phyloP scores from a whole-genome alignment of 2,113 vertebrate species.

The Perognathus longimembris region DNA sequence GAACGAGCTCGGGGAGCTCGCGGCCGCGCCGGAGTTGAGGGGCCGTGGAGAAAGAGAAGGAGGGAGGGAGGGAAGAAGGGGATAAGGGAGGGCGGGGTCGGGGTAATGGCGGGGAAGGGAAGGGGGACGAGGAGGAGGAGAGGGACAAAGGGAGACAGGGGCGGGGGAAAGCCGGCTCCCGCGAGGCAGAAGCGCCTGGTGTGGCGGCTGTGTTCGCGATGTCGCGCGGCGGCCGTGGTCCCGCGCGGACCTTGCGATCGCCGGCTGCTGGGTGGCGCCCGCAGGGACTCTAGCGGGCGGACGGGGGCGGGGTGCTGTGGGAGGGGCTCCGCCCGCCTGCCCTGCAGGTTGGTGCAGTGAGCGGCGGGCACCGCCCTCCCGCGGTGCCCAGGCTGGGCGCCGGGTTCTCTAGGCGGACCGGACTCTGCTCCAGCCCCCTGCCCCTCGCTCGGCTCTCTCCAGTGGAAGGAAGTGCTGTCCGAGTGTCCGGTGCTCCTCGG shows the following conservation, averaged over 20 bases:
- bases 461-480: neutral
- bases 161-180: neutral
- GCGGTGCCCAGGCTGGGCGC: constrained; percentile 6
- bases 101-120: neutral
- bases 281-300: neutral
- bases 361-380: constrained; percentile 58
- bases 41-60: neutral
- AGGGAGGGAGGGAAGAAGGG: neutral
- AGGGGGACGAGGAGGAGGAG: neutral
- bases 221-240: constrained; percentile 67
- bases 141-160: neutral
- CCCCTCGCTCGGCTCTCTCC: neutral
- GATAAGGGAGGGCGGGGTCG: neutral
- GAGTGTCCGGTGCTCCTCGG: neutral
- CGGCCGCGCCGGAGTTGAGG: constrained; percentile 1
- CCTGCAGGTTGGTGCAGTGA: constrained; percentile 86
- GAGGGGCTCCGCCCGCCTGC: constrained; percentile 64
- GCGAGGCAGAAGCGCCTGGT: neutral
- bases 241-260: constrained; percentile 14
- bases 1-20: neutral
- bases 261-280: constrained; percentile 46
- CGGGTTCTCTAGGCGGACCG: neutral
- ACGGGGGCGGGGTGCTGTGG: constrained; percentile 62
- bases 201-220: constrained; percentile 35
- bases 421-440: neutral